phyloP scores from a whole-genome alignment of 2,113 vertebrate genomes.

The Poicephalus gulielmi region DNA sequence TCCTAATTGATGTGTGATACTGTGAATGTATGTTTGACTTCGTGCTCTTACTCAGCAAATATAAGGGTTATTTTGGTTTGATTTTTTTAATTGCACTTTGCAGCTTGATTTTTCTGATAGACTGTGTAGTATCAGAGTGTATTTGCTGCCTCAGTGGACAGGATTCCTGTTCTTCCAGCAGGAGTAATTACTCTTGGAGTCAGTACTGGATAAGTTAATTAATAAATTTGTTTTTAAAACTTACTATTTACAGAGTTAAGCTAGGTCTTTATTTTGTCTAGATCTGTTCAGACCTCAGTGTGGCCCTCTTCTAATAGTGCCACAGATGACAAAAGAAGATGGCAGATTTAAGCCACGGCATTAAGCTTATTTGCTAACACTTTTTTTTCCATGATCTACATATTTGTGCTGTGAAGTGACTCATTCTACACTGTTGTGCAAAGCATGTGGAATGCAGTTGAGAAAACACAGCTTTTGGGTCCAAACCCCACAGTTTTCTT shows the following conservation, averaged over 20 bases:
- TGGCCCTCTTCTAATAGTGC: not conserved
- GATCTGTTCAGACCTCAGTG: not conserved
- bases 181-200: not conserved
- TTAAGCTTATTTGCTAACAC: not conserved
- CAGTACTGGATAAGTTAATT: not conserved
- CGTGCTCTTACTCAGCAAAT: not conserved
- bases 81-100: not conserved
- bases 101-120: not conserved
- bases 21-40: not conserved
- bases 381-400: not conserved
- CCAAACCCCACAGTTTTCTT: not conserved
- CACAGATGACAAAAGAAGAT: not conserved
- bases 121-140: not conserved
- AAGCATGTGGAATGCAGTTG: not conserved
- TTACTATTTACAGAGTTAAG: not conserved
- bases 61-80: not conserved
- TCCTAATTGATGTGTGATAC: not conserved
- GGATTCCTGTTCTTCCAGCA: not conserved
- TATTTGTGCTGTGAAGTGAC: not conserved
- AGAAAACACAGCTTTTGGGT: not conserved
- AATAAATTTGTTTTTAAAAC: not conserved
- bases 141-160: not conserved
- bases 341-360: not conserved
- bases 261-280: not conserved
- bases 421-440: not conserved